phyloP scores from a whole-genome alignment of 2,888 invertebrate species.

The Desoria tigrina region DNA sequence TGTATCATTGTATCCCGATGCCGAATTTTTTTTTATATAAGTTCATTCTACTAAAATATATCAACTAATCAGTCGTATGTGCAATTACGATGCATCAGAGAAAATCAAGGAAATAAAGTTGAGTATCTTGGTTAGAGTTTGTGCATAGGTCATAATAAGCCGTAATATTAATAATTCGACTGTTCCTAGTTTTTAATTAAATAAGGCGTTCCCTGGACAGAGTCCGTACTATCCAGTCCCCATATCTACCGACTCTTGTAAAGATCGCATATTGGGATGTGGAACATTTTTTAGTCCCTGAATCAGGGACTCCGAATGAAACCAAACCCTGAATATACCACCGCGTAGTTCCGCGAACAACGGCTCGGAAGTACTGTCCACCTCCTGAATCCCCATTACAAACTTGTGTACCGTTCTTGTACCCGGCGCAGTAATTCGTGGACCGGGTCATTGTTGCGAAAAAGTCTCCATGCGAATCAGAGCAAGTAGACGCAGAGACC shows the following conservation, averaged over 20 bases:
- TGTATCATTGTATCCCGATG: too few species aligned
- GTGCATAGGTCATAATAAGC: too few species aligned
- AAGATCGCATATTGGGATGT: slow-evolving; percentile 52
- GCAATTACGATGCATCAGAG: too few species aligned
- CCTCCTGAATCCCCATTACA: slow-evolving; percentile 55
- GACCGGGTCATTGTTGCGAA: slow-evolving; percentile 52
- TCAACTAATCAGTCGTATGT: too few species aligned
- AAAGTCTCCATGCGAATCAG: slow-evolving; percentile 49
- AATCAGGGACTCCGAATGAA: slow-evolving; percentile 55
- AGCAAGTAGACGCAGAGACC: slow-evolving; percentile 47
- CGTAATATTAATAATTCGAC: too few species aligned
- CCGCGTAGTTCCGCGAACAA: slow-evolving; percentile 52
- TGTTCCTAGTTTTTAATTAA: slow-evolving; percentile 22
- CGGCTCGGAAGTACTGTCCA: slow-evolving; percentile 61
- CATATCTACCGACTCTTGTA: slow-evolving; percentile 50
- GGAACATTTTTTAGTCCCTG: slow-evolving; percentile 46
- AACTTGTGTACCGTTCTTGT: slow-evolving; percentile 47
- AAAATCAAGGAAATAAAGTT: too few species aligned
- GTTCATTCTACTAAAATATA: too few species aligned
- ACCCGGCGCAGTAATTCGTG: slow-evolving; percentile 53
- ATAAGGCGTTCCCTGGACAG: slow-evolving; percentile 50
- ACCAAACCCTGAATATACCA: slow-evolving; percentile 60
- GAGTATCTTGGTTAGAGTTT: too few species aligned
- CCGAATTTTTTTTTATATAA: too few species aligned
- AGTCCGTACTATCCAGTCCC: slow-evolving; percentile 51